Percentiles rank a stretch among this genome's conserved stretches.
Evolutionary conservation across 2,888 invertebrate species (phyloP).

Genomic region (Agonum fuliginosum): DNA sequence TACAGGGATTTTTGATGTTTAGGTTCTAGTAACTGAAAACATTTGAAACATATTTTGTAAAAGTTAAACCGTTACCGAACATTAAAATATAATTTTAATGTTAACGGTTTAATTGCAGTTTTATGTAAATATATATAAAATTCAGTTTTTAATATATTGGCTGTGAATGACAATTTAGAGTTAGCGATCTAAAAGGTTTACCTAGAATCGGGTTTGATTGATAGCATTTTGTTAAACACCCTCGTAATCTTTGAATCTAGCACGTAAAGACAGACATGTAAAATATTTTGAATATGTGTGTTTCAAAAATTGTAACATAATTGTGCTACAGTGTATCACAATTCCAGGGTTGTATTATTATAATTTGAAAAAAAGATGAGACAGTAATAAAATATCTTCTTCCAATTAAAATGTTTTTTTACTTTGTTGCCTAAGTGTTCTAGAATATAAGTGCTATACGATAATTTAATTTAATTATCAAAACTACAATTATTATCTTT

Average conservation of each 20-base stretch:
- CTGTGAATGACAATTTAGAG: constrained; percentile 49
- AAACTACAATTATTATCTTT: no score
- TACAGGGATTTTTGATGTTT: constrained; percentile 21
- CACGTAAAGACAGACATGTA: constrained; percentile 28
- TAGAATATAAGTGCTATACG: no score
- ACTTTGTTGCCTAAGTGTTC: no score
- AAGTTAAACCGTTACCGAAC: constrained; percentile 5
- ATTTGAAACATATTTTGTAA: not conserved
- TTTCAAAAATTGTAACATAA: constrained; percentile 50
- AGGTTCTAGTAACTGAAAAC: not conserved
- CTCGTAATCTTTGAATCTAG: constrained; percentile 40
- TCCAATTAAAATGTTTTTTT: constrained; percentile 45
- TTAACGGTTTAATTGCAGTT: not conserved
- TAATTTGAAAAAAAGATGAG: constrained; percentile 47
- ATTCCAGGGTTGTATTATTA: constrained; percentile 55
- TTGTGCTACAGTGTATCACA: constrained; percentile 52
- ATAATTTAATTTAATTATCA: no score
- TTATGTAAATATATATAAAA: constrained; percentile 15
- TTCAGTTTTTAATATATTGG: constrained; percentile 47
- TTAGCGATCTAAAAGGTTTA: constrained; percentile 21
- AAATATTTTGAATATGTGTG: constrained; percentile 53
- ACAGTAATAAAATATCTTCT: constrained; percentile 55
- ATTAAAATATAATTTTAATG: constrained; percentile 29
- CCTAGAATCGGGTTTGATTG: constrained; percentile 1
- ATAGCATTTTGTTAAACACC: constrained; percentile 18